Evolutionary conservation across 2,113 vertebrate genomes (phyloP).

Genomic region (Misgurnus anguillicaudatus): DNA sequence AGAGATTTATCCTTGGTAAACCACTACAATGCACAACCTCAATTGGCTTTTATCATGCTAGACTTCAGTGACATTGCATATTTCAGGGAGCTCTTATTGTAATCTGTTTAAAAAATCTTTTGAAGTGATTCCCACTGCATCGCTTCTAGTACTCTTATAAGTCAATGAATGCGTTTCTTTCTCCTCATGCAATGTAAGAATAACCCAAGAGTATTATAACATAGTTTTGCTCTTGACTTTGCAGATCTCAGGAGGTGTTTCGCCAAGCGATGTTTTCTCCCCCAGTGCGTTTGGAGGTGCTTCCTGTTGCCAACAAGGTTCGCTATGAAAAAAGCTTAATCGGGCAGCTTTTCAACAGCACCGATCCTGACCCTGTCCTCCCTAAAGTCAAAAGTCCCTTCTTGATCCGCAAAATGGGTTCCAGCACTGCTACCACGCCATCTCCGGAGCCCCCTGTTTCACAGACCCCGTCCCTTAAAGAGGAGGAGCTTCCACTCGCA

Average conservation of each 20-base stretch:
- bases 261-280: conserved; percentile 84
- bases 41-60: too few species aligned
- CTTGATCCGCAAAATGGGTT: conserved; percentile 52
- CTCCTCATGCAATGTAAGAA: too few species aligned
- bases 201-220: too few species aligned
- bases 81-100: not conserved
- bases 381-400: conserved; percentile 72
- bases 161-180: not conserved
- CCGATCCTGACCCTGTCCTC: conserved; percentile 65
- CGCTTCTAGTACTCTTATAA: too few species aligned
- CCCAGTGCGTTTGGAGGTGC: conserved; percentile 75
- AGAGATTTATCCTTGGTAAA: too few species aligned
- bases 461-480: not conserved
- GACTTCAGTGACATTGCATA: not conserved
- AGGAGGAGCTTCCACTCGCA: conserved; percentile 30
- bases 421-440: conserved; percentile 29
- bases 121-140: conserved; percentile 9
- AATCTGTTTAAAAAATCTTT: not conserved
- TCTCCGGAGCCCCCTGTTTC: conserved; percentile 49
- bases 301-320: conserved; percentile 77
- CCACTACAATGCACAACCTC: not conserved
- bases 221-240: not conserved
- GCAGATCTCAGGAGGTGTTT: conserved; percentile 91
- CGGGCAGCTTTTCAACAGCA: conserved; percentile 73
- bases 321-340: conserved; percentile 90